Base-by-base conservation (phyloP, 30 jellyfish, hydroid and myxozoan species). In the Sanderia malayensis region DNA sequence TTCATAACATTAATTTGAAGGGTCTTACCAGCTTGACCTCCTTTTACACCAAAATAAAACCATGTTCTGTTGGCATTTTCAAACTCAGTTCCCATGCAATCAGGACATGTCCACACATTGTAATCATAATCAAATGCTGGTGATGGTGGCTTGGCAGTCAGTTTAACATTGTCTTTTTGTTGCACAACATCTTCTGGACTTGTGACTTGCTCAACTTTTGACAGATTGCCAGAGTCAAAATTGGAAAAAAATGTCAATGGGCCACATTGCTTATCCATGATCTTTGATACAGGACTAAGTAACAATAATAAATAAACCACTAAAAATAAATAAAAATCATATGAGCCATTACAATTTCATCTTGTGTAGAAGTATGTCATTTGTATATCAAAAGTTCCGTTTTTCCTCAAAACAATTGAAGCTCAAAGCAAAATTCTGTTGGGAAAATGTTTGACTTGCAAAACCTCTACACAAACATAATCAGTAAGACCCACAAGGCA, bases 51-150 rank as follows among this genome's bases (percentile, higher is more conserved):
- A 62, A 83, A 91, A 74, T 83, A 72, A 75, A 91, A 91, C 98
- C 98, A 91, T 31, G 96, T 64, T 33, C 96, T 63, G 66, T 91
- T 91, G 26, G 86, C 86, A 64, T 84, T 91, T 79, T 83, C 98
- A 65, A 32, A 74, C 41, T 26, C 53, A 4, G 95, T 91, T 23
- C 95, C 96, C 73, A 75, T 73, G 67, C 97, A 95, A 64, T 91
- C 98, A n/a, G 95, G 95, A 20, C 88, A 68, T 46, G 98, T 91
- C 98, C 98, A 91, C 0, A 91, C 71, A 29, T 83, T 76, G 55
- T 46, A 91, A 30, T 91, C 98, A 8, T 27, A 57, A 30, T 86
- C 96, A 77, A 13, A 62, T 4, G 29, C 8, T 20, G 27, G 37
- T 7, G 64, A 15, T 9, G 64, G 64, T n/a, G n/a, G n/a, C n/a